phyloP scores from a whole-genome alignment of 2,888 invertebrate genomes.

The Blomia tropicalis region DNA sequence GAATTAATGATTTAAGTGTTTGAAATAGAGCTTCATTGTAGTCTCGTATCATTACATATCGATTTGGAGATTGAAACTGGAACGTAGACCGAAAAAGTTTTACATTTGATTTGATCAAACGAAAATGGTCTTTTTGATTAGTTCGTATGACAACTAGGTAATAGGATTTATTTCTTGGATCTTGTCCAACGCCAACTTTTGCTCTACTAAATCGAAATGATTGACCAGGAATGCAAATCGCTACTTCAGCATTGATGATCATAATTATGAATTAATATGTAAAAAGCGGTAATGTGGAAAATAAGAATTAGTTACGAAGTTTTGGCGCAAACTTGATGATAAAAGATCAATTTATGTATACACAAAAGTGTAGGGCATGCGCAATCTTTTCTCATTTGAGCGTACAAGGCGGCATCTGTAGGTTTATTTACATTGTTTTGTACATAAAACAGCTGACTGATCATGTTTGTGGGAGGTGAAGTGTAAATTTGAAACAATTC shows the following conservation, averaged over 20 bases:
- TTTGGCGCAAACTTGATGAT: no score
- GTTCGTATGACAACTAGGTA: neutral
- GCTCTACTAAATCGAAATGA: neutral
- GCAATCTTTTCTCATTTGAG: no score
- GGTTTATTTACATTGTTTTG: no score
- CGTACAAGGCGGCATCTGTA: no score
- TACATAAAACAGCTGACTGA: no score
- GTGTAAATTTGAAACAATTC: no score
- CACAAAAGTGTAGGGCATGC: no score
- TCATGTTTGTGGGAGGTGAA: no score
- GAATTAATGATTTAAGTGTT: neutral
- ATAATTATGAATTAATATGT: no score
- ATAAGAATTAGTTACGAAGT: no score
- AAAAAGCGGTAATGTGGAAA: no score
- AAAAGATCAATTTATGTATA: no score
- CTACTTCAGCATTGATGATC: conserved; percentile 9
- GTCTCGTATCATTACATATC: neutral
- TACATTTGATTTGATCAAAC: neutral
- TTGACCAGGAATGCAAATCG: neutral
- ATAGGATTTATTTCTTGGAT: neutral
- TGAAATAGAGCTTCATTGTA: neutral
- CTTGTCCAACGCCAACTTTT: neutral
- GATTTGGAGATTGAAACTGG: neutral
- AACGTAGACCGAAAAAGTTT: neutral
- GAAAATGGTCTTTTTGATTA: conserved; percentile 9